Evolutionary conservation across 2,888 invertebrate species (phyloP), one percentile per base, ranked within the genome.

Genomic region (Lasioglossum lativentre): DNA sequence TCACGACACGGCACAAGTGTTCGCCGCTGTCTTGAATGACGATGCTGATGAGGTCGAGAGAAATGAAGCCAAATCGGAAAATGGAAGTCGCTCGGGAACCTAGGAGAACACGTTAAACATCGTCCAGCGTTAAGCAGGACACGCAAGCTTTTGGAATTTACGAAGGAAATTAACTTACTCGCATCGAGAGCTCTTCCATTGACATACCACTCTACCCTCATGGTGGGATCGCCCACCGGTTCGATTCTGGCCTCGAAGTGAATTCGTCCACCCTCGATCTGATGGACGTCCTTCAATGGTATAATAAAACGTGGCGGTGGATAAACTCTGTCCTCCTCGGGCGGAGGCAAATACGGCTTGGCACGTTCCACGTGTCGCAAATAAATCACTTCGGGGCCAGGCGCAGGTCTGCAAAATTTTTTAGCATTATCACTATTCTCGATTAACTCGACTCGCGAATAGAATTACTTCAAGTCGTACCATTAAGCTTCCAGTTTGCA

Each of bases 161-260:
- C 34, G 3, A 68, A 12, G 19, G 2, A 78, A 75, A 47, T 0
- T 8, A 90, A 96, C 98, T 96, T 96, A 99, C 99, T 98, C 94
- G 98, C 98, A 96, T 97, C 97, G 93, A 99, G 96, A 94, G 98
- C 97, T 96, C 97, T 97, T 93, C 98, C 99, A 95, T 99, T 98
- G 94, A 98, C 97, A 95, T 97, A 98, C 99, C 99, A 99, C 96
- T 99, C 99, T 92, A 99, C 98, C 94, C 97, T 97, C 98, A 99
- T 98, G 76, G 97, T 98, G 89, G 99, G 99, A 96, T 99, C 99
- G 91, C 99, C 99, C 94, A 99, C 98, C 91, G 99, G 99, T 96
- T 98, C 98, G 95, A 99, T 98, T 95, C 99, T 97, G 95, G 99
- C 99, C 96, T 99, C 99, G 96, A 99, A 99, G 96, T 99, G 99